These are phyloP conservation scores for Blera fallax DNA, from an alignment of 2,888 invertebrate genomes.

Conservation along the genomic window DNA sequence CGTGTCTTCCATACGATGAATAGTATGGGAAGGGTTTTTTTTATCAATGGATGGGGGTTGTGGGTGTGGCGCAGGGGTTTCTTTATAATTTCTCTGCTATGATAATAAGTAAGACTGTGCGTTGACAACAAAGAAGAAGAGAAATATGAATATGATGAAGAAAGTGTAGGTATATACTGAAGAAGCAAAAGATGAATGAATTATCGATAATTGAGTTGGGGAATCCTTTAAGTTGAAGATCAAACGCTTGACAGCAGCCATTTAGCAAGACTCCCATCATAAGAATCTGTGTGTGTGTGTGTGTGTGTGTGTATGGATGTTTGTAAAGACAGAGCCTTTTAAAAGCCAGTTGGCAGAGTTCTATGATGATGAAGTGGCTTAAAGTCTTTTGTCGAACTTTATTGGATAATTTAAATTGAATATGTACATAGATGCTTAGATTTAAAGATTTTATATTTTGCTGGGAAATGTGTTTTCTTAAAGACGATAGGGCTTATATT, in stretches of 20 bases:
- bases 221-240: slow-evolving; percentile 72
- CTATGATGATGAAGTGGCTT: background rate
- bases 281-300: background rate
- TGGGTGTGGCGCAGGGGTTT: slow-evolving; percentile 10
- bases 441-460: no score
- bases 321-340: background rate
- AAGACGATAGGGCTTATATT: no score
- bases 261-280: background rate
- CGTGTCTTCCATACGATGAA: slow-evolving; percentile 30
- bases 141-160: slow-evolving; percentile 32
- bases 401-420: background rate
- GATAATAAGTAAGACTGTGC: slow-evolving; percentile 57
- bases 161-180: slow-evolving; percentile 23
- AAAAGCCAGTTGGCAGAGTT: background rate
- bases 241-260: slow-evolving; percentile 58
- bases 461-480: no score
- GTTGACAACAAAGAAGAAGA: slow-evolving; percentile 35
- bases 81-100: slow-evolving; percentile 55
- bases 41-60: slow-evolving; percentile 12
- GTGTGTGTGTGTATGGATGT: background rate
- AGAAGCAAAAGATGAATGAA: slow-evolving; percentile 66
- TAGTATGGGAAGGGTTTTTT: slow-evolving; percentile 42
- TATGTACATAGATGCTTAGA: no score
- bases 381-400: background rate
- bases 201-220: slow-evolving; percentile 69